These are phyloP conservation scores for Thaumatotibia leucotreta DNA, from an alignment of 1,140 invertebrate species.

Conservation along the genomic window DNA sequence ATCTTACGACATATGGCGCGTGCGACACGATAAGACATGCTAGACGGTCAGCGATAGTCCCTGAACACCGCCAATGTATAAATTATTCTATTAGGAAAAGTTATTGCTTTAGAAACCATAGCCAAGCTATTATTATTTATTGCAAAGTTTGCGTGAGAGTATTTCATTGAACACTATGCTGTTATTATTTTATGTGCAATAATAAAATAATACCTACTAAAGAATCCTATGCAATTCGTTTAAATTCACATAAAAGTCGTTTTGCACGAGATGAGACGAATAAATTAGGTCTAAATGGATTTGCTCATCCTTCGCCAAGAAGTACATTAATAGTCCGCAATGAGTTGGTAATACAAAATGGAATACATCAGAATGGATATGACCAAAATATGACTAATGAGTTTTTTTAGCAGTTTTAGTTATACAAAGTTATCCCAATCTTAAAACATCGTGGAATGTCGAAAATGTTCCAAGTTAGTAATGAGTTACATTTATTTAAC, in stretches of 20 bases:
- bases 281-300: neutral
- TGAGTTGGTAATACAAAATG: neutral
- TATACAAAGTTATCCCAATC: neutral
- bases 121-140: neutral
- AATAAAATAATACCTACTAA: neutral
- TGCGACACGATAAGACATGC: too few species aligned
- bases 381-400: neutral
- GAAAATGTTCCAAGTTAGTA: neutral
- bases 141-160: neutral
- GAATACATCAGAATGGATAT: neutral
- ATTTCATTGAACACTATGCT: too few species aligned
- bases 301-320: neutral
- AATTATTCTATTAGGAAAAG: neutral
- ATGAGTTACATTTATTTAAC: slow-evolving; percentile 1
- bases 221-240: neutral
- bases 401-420: neutral
- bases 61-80: neutral
- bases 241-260: neutral
- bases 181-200: neutral
- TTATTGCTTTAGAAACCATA: neutral
- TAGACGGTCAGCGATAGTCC: too few species aligned
- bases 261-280: too few species aligned
- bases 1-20: too few species aligned
- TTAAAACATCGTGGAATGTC: slow-evolving; percentile 4
- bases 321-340: neutral